Evolutionary conservation across 2,888 invertebrate genomes (phyloP), one percentile per base, ranked within the genome.

Genomic region (Mycalesis mineus): DNA sequence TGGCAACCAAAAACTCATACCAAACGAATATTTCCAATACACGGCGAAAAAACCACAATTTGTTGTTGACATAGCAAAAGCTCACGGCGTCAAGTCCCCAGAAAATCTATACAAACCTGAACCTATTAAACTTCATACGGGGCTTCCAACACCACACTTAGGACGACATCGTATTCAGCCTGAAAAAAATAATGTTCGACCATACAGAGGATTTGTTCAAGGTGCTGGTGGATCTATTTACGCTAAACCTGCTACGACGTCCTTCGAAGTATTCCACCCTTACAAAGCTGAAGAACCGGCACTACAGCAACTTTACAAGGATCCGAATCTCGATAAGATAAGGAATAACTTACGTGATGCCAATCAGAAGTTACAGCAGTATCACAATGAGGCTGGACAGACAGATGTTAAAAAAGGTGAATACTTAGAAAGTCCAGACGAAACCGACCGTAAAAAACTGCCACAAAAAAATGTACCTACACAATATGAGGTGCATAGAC

Each of bases 201-300:
- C 79, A 0, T 79, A 80, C 56, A 85, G 84, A 70, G 65, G 75
- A 28, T 84, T 75, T 57, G 69, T 77, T 1, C 69, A 78, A 15
- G 69, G 73, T 40, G 72, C 74, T 61, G 69, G 74, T 51, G 68
- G 69, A 37, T 58, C 63, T 2, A 61, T 60, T 15, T 68, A 74
- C 37, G 74, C 72, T 0, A 68, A 69, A 31, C 88, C 89, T 3
- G 69, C 68, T 6, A 69, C 77, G 1, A 74, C 75, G 3, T 78
- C 77, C 47, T 88, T 84, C 68, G 84, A 88, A 72, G 72, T 87
- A 4, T 88, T 78, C 53, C 88, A 90, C 66, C 89, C 90, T 0
- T 90, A 90, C 47, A 74, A 84, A 69, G 77, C 76, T 0, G 88
- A 89, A 65, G 79, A 79, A 61, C 83, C 82, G 13, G 79, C 78